These are phyloP conservation scores for Myotis myotis DNA, from an alignment of 2,797 vertebrate genomes.

Conservation along the genomic window DNA sequence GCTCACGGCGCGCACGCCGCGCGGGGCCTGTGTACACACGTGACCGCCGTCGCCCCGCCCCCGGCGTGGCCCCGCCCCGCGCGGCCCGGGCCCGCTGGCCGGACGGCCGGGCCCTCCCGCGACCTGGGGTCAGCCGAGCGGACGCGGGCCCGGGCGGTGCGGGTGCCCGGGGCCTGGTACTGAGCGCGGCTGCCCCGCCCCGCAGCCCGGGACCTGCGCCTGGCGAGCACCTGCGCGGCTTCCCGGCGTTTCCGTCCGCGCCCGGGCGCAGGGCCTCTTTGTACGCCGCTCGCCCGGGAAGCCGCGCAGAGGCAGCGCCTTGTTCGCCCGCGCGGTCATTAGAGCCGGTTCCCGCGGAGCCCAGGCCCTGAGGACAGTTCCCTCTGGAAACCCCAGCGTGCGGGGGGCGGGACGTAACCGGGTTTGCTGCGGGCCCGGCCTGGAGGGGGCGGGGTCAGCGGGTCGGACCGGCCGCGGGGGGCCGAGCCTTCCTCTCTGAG, in stretches of 20 bases:
- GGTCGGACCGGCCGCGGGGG: not conserved
- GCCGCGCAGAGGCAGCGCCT: too few relatives aligned
- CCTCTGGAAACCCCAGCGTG: not conserved
- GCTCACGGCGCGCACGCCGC: constrained; percentile 72
- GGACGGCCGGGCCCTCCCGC: not conserved
- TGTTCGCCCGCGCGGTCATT: too few relatives aligned
- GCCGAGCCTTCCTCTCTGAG: not conserved
- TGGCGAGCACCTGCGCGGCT: not conserved
- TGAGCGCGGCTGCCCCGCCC: too few relatives aligned
- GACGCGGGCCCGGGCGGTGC: not conserved
- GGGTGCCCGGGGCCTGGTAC: too few relatives aligned
- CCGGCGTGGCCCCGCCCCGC: constrained; percentile 29
- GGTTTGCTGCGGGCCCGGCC: not conserved
- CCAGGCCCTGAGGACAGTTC: not conserved
- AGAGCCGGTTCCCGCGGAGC: too few relatives aligned
- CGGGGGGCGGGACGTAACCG: too few relatives aligned
- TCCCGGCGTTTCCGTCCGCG: too few relatives aligned
- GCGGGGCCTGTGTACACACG: constrained; percentile 87
- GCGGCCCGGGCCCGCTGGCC: not conserved
- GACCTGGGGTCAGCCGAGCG: not conserved
- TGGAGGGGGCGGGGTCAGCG: not conserved
- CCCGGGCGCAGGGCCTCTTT: too few relatives aligned
- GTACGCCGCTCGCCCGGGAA: too few relatives aligned
- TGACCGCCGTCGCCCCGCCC: constrained; percentile 81
- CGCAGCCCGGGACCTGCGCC: too few relatives aligned